A percentile compares a stretch with the other conserved stretches of the same genome.
Conservation (phyloP, 2,113 vertebrate species). For the Gallinago undulata region DNA sequence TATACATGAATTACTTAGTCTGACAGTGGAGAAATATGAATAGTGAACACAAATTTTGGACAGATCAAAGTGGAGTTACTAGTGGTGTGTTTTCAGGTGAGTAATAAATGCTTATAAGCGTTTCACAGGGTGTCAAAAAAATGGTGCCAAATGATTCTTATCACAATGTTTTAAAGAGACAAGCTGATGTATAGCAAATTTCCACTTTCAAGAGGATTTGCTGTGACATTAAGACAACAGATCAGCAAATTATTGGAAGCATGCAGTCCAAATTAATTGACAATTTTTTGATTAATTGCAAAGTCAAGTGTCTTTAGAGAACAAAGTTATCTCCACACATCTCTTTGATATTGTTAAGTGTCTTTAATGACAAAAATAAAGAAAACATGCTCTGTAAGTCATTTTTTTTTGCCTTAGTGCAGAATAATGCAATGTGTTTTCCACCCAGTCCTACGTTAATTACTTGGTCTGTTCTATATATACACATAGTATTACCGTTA, state of each 20-base stretch:
- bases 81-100: not conserved
- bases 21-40: not conserved
- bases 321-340: not conserved
- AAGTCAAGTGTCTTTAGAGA: slow-evolving; percentile 3
- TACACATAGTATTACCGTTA: not conserved
- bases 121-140: not conserved
- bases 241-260: not conserved
- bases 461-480: not conserved
- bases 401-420: not conserved
- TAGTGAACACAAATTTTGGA: not conserved
- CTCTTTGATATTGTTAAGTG: not conserved
- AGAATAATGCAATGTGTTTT: not conserved
- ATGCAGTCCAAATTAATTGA: not conserved
- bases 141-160: not conserved
- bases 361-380: not conserved
- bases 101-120: not conserved
- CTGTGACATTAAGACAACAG: not conserved
- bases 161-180: not conserved
- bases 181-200: not conserved
- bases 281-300: not conserved
- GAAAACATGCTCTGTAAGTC: not conserved
- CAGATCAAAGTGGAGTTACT: not conserved
- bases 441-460: not conserved
- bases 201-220: not conserved
- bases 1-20: not conserved